Evolutionary conservation across 1,140 invertebrate species (phyloP), one percentile per base, ranked within the genome.

Genomic region (Pogonomyrmex barbatus): DNA sequence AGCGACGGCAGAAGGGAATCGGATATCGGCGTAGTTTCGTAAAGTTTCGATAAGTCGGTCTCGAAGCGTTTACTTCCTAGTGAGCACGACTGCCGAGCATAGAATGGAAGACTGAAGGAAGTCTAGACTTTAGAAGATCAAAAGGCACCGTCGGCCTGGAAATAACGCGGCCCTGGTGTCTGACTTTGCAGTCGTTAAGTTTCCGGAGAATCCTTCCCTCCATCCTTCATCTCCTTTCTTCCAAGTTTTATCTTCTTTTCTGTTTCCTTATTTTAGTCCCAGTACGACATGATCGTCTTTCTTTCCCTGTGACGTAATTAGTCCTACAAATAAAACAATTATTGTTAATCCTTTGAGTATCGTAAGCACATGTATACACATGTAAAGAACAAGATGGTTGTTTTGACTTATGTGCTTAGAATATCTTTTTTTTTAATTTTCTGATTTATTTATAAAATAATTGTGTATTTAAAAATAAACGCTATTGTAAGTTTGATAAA

Each of bases 121-220:
- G 92, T 93, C 91, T 92, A 92, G 92, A 93, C 92, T 90, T 87
- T 88, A 88, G 86, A 88, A 92, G 92, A 93, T 93, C 92, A 93
- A 93, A 93, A 93, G 92, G 91, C 82, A 92, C 86, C 92, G 88
- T 54, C 88, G 88, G 89, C 86, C 92, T 92, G 92, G 92, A 92
- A 93, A 90, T 93, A 93, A 93, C 91, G 88, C 73, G 90, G 89
- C 90, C 85, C 87, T 86, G 88, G 83, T 88, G 87, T 91, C 88
- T 89, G 86, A 78, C 88, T 88, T 86, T 68, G 70, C 70, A 90
- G 88, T 89, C 86, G 85, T 63, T 58, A 63, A 85, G 77, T 89
- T 91, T 76, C 78, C 84, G 81, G 62, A 24, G 60, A 87, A 84
- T 82, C 85, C 67, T 84, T 50, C 60, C 85, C 65, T 42, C 86